Percentiles rank a stretch among this genome's conserved stretches.
Conservation (phyloP, 2,797 vertebrate species). For the Chlorospingus flavigularis region DNA sequence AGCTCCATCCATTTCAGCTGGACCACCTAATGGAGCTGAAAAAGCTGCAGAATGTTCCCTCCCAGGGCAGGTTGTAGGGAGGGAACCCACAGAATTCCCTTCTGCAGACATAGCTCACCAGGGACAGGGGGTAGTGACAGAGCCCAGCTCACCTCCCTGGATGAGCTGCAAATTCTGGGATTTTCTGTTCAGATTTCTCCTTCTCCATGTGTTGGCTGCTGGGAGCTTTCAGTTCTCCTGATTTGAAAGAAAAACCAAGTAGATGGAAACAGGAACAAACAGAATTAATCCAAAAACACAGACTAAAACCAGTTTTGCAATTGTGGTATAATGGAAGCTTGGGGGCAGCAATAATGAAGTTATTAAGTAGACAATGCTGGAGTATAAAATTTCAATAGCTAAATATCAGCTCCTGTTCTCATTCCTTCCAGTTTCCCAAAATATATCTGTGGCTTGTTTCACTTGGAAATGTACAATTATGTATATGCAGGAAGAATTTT, state of each 20-base stretch:
- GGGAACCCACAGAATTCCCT: not conserved
- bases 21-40: not conserved
- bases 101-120: not conserved
- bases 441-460: not conserved
- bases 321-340: not conserved
- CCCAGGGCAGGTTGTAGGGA: not conserved
- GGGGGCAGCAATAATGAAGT: not conserved
- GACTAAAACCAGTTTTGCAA: not conserved
- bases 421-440: not conserved
- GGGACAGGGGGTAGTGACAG: not conserved
- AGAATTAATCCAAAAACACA: not conserved
- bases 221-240: not conserved
- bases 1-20: conserved; percentile 41
- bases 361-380: not conserved
- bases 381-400: not conserved
- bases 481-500: not conserved
- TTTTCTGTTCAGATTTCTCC: not conserved
- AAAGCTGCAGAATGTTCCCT: not conserved
- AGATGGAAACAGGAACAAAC: not conserved
- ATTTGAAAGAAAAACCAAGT: not conserved
- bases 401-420: not conserved
- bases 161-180: not conserved
- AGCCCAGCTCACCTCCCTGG: not conserved
- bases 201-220: not conserved
- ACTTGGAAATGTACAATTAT: not conserved